These are phyloP conservation scores for Luperina nickerlii DNA, from an alignment of 2,888 invertebrate genomes.

Conservation along the genomic window DNA sequence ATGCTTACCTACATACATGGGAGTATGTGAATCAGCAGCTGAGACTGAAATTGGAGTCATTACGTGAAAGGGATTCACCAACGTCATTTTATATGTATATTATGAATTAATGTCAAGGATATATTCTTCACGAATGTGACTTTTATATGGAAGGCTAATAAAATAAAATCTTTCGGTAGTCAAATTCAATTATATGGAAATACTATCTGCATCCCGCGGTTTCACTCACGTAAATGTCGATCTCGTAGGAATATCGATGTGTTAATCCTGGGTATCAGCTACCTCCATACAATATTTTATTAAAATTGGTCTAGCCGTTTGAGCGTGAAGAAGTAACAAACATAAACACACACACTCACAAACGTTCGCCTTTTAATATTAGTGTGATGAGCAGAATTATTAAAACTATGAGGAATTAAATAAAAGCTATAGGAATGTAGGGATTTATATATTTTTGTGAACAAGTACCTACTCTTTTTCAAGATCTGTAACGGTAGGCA, in stretches of 20 bases:
- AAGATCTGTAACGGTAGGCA: not conserved
- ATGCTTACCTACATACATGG: not conserved
- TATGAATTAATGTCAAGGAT: conserved; percentile 41
- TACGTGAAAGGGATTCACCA: conserved; percentile 24
- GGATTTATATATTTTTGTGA: not conserved
- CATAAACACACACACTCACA: too few relatives aligned
- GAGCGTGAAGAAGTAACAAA: too few relatives aligned
- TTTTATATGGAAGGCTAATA: not conserved
- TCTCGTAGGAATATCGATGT: too few relatives aligned
- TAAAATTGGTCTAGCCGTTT: too few relatives aligned
- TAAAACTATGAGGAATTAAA: not conserved
- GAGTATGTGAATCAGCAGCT: conserved; percentile 9
- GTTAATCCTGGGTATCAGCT: too few relatives aligned
- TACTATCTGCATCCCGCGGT: not conserved
- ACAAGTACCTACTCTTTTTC: not conserved
- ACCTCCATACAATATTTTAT: too few relatives aligned
- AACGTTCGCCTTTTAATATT: too few relatives aligned
- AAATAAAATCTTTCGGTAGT: not conserved
- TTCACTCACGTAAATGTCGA: too few relatives aligned
- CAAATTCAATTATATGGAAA: not conserved
- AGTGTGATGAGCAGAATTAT: not conserved
- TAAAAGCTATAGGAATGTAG: not conserved
- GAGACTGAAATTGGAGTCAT: conserved; percentile 7
- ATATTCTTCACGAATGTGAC: not conserved
- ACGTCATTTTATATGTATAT: not conserved